Evolutionary conservation across 2,113 vertebrate species (phyloP).

Genomic region (Tauraco erythrolophus): DNA sequence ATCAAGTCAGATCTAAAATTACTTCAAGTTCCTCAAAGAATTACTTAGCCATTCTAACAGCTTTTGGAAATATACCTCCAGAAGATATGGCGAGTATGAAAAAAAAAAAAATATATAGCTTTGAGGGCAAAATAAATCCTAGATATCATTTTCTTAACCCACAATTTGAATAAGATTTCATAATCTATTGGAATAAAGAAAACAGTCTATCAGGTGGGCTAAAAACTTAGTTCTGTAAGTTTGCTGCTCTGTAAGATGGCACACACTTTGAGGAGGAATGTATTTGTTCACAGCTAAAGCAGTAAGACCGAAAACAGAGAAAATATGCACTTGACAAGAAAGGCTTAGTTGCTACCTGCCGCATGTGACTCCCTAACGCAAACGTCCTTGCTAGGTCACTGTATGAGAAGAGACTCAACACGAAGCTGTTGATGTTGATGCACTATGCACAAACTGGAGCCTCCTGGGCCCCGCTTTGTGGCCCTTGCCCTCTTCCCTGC

Average conservation of each 20-base stretch:
- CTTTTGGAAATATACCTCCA: background rate
- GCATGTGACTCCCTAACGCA: fast-evolving
- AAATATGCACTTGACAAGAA: background rate
- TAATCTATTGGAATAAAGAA: background rate
- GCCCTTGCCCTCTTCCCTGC: background rate
- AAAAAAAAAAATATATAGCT: fast-evolving
- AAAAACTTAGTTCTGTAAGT: background rate
- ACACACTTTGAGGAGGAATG: background rate
- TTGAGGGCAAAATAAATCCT: background rate
- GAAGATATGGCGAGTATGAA: background rate
- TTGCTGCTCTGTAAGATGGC: background rate
- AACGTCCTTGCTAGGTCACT: fast-evolving
- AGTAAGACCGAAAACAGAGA: background rate
- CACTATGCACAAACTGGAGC: fast-evolving
- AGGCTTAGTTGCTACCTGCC: background rate
- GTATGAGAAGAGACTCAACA: background rate
- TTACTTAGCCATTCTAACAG: background rate
- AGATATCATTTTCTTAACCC: background rate
- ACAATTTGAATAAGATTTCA: background rate
- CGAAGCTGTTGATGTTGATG: fast-evolving
- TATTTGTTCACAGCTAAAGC: background rate
- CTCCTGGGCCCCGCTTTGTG: fast-evolving
- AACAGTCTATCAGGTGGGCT: background rate
- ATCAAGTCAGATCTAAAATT: background rate
- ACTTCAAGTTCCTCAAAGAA: background rate